These are phyloP conservation scores for Epinephelus awoara DNA, from an alignment of 2,797 vertebrate species.

Conservation along the genomic window DNA sequence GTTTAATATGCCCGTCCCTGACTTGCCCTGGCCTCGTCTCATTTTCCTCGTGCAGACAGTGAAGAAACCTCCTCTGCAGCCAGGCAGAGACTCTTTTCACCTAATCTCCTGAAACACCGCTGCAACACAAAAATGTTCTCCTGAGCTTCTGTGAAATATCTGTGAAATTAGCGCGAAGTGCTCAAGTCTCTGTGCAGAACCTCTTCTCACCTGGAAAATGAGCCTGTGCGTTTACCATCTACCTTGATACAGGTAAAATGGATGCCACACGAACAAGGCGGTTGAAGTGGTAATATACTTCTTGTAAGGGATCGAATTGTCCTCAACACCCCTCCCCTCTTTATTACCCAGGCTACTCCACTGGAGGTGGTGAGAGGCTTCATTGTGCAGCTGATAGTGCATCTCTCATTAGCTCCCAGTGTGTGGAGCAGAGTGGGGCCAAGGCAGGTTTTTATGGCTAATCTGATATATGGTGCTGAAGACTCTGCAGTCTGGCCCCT, in stretches of 20 bases:
- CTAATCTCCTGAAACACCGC: slow-evolving; percentile 74
- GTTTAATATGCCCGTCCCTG: slow-evolving; percentile 51
- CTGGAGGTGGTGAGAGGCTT: slow-evolving; percentile 69
- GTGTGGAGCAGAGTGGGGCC: slow-evolving; percentile 64
- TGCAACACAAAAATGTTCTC: slow-evolving; percentile 73
- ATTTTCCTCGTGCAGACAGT: slow-evolving; percentile 47
- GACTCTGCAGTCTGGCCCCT: slow-evolving; percentile 65
- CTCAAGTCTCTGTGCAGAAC: slow-evolving; percentile 56
- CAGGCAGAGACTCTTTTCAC: slow-evolving; percentile 50
- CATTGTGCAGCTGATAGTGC: slow-evolving; percentile 76
- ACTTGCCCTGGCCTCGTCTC: slow-evolving; percentile 39
- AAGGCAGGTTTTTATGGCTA: slow-evolving; percentile 75
- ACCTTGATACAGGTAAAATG: slow-evolving; percentile 74
- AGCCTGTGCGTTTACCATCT: slow-evolving; percentile 64
- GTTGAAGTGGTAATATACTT: slow-evolving; percentile 79
- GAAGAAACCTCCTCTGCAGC: slow-evolving; percentile 44
- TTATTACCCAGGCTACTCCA: slow-evolving; percentile 72
- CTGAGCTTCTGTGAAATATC: slow-evolving; percentile 77
- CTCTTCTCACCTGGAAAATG: slow-evolving; percentile 78
- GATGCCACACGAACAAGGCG: slow-evolving; percentile 56
- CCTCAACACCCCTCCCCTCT: slow-evolving; percentile 74
- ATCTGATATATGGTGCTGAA: slow-evolving; percentile 78
- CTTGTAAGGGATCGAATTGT: slow-evolving; percentile 80
- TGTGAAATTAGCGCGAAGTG: slow-evolving; percentile 80
- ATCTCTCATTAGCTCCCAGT: slow-evolving; percentile 81